Percentiles rank a stretch among this genome's conserved stretches.
Conservation (phyloP, 2,113 vertebrate species). For the Mesitornis unicolor region DNA sequence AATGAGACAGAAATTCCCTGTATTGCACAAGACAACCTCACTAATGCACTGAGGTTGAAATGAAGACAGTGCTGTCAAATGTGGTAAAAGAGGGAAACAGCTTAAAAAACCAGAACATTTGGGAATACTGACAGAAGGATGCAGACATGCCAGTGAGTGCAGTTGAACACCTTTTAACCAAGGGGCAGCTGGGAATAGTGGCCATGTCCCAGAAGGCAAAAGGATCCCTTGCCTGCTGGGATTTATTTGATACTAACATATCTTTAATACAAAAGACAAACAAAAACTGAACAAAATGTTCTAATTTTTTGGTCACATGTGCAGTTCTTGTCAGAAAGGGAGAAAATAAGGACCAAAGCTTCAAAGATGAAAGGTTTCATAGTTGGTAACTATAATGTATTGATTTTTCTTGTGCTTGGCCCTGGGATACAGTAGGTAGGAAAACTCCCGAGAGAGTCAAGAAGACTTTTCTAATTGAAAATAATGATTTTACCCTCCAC, state of each 20-base stretch:
- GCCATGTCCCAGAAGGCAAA: background rate
- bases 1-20: background rate
- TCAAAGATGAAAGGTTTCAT: background rate
- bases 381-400: background rate
- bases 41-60: background rate
- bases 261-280: background rate
- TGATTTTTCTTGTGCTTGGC: slow-evolving; percentile 6
- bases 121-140: background rate
- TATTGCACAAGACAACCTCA: background rate
- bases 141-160: background rate
- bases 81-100: background rate
- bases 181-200: background rate
- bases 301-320: background rate
- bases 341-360: background rate
- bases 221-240: background rate
- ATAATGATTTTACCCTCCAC: background rate
- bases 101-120: background rate
- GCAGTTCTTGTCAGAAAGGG: background rate
- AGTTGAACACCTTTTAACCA: background rate
- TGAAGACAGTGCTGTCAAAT: background rate
- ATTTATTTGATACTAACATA: background rate
- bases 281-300: background rate
- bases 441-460: background rate
- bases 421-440: background rate
- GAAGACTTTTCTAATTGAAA: slow-evolving; percentile 9